Base-by-base conservation (phyloP, 2,797 vertebrate species). In the Masticophis lateralis region DNA sequence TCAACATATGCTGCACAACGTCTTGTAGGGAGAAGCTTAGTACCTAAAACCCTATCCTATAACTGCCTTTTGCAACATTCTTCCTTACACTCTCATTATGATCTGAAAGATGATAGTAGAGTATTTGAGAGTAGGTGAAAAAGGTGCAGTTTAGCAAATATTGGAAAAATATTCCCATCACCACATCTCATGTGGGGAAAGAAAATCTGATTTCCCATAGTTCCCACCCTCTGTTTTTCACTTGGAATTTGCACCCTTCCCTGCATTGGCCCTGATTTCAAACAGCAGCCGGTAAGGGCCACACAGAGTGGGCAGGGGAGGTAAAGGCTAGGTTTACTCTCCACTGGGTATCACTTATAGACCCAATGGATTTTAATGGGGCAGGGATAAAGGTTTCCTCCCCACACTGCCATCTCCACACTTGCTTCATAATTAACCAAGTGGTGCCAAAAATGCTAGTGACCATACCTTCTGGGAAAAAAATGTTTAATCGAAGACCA, bases 291-390 rank as follows among this genome's bases (percentile, higher is more conserved):
- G 8, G 37, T 25, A 25, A 83, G 20, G 37, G 16, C 69, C 69
- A 20, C 32, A 37, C 1, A 8, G 69, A 43, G 18, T 1, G 4
- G 5, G 47, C 5, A 6, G 3, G 8, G 3, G 4, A 3, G 37
- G 4, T 3, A 47, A 3, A 32, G 37, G 4, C 32, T 47, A 20
- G 20, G 9, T 79, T 79, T 43, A 79, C 8, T 43, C 8, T 79
- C 32, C 37, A 22, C 8, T 79, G 18, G 37, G 8, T 9, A 79
- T 79, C 20, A 47, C 20, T 47, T 83, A 5, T 47, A 83, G 9
- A 47, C 20, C 74, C 74, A 47, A 43, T 2, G 3, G 18, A 22
- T 47, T 43, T 43, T 83, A 43, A 79, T 11, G 74, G 8, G 20
- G 18, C 74, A 79, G 18, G 18, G 8, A 79, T 22, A 79, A 79